Percentiles rank a stretch among this genome's conserved stretches.
Conservation (phyloP, 2,797 vertebrate genomes). For the Furcifer pardalis region DNA sequence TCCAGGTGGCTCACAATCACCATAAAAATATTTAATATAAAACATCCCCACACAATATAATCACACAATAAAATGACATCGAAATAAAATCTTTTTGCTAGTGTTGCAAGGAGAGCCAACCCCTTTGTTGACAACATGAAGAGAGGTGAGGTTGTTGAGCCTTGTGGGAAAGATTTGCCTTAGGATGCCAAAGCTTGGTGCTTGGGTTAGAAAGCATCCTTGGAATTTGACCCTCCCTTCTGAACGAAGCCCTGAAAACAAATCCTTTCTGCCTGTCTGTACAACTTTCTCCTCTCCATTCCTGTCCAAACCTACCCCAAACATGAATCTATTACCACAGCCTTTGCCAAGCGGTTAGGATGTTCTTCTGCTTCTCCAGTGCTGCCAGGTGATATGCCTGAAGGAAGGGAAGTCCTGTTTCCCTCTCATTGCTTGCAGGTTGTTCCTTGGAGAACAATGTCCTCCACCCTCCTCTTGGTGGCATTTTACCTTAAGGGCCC, state of each 20-base stretch:
- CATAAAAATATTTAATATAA: too few relatives aligned
- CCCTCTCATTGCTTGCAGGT: conserved; percentile 7
- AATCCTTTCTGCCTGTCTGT: neutral
- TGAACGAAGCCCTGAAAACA: neutral
- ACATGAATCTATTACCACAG: neutral
- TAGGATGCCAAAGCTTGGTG: neutral
- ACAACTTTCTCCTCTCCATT: neutral
- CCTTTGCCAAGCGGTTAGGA: neutral
- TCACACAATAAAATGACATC: too few relatives aligned
- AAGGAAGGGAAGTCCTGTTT: conserved; percentile 36
- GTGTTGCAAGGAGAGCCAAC: too few relatives aligned
- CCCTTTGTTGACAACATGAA: neutral
- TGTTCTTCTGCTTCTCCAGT: neutral
- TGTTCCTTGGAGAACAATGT: conserved; percentile 34
- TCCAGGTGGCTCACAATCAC: too few relatives aligned
- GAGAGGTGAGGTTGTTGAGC: neutral
- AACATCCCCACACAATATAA: too few relatives aligned
- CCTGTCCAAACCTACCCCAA: neutral
- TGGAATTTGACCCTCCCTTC: neutral
- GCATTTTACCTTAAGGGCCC: neutral
- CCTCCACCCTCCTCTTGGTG: neutral
- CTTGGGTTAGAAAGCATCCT: neutral
- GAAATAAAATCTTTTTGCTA: too few relatives aligned
- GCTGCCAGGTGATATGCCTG: conserved; percentile 34
- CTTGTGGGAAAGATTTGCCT: neutral